Evolutionary conservation across 2,113 vertebrate species (phyloP).

Genomic region (Uria lomvia): DNA sequence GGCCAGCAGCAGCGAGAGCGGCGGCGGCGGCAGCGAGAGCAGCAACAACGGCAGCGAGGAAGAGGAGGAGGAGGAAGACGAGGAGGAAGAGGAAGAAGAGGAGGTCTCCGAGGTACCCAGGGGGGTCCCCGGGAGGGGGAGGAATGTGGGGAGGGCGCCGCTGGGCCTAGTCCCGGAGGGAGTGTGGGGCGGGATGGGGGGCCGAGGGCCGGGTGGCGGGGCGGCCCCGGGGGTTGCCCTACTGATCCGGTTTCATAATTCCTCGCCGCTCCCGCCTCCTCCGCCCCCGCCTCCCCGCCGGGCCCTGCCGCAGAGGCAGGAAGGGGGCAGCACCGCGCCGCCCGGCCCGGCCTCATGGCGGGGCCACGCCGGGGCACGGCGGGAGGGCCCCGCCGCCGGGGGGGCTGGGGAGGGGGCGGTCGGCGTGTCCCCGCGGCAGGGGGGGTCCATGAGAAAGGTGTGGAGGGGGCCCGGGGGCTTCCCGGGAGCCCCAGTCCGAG

Average conservation of each 20-base stretch:
- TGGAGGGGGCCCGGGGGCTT: not conserved
- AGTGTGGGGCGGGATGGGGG: too few relatives aligned
- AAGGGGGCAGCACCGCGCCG: not conserved
- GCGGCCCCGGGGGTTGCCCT: not conserved
- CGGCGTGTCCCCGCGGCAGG: not conserved
- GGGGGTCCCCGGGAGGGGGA: too few relatives aligned
- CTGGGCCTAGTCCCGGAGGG: not conserved
- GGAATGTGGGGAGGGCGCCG: not conserved
- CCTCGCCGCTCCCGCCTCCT: not conserved
- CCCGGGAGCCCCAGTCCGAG: not conserved
- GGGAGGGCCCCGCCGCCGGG: not conserved
- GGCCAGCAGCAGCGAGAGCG: conserved; percentile 59
- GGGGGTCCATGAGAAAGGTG: too few relatives aligned
- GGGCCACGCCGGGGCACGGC: not conserved
- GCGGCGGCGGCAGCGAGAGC: conserved; percentile 60
- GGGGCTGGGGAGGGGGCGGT: not conserved
- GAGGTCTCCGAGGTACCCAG: conserved; percentile 76
- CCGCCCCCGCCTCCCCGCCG: not conserved
- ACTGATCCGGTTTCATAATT: not conserved
- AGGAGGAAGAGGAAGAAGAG: conserved; percentile 67
- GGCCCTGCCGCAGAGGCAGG: not conserved
- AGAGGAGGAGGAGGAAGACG: conserved; percentile 39
- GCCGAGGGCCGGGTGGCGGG: too few relatives aligned
- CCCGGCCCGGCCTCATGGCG: not conserved
- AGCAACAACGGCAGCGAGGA: conserved; percentile 69